Conservation (phyloP, 2,113 vertebrate species). For the Lophochroa leadbeateri region DNA sequence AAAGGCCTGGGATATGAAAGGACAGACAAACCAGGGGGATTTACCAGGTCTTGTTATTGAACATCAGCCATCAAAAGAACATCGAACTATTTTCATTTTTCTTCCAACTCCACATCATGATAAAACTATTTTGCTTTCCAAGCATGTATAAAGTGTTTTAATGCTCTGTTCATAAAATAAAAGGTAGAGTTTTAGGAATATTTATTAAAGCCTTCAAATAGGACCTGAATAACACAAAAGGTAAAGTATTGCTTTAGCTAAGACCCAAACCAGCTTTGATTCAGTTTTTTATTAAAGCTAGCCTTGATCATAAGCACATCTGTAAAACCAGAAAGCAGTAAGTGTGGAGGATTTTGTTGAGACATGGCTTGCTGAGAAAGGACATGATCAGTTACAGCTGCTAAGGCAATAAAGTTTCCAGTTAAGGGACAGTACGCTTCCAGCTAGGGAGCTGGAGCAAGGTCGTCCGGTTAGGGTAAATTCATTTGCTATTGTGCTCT, state of each 20-base stretch:
- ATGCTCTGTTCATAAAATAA: not conserved
- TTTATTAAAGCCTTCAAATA: not conserved
- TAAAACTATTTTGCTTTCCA: not conserved
- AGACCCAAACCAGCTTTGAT: not conserved
- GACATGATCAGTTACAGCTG: too few species aligned
- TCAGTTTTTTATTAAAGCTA: not conserved
- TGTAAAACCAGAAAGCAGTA: not conserved
- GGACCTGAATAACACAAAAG: not conserved
- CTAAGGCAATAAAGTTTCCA: too few species aligned
- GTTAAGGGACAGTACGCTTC: too few species aligned
- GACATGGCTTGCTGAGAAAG: too few species aligned
- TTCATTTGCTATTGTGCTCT: not conserved
- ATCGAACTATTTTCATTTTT: not conserved
- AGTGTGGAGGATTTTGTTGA: too few species aligned
- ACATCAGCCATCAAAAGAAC: constrained; percentile 1
- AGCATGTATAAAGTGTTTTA: not conserved
- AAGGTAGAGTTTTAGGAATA: not conserved
- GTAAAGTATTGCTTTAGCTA: not conserved
- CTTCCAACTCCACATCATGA: not conserved
- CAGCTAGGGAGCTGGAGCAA: too few species aligned
- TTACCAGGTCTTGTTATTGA: not conserved
- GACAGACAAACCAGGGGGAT: not conserved
- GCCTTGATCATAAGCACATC: not conserved
- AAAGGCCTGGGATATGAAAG: not conserved
- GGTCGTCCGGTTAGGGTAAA: not conserved